These are phyloP conservation scores for Drosophila melanica DNA, from an alignment of 1,140 invertebrate genomes.

Conservation along the genomic window DNA sequence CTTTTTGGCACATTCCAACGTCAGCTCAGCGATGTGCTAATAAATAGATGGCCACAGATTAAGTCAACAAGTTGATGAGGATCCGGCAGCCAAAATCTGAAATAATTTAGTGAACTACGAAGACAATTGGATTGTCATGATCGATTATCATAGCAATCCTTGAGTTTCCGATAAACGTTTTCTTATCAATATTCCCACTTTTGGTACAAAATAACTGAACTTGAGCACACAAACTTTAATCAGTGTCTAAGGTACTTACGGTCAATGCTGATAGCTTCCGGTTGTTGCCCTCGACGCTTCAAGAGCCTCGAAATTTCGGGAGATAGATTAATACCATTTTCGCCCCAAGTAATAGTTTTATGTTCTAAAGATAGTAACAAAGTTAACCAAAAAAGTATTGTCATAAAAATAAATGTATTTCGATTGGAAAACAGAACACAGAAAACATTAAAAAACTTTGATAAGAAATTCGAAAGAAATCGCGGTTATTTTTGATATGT, in stretches of 20 bases:
- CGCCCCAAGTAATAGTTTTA: no score
- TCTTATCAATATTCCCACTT: conserved; percentile 8
- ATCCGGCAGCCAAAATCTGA: neutral
- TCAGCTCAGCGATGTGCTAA: conserved; percentile 28
- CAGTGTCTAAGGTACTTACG: neutral
- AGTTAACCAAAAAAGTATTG: neutral
- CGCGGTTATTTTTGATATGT: no score
- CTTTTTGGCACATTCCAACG: conserved; percentile 51
- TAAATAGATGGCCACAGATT: conserved; percentile 6
- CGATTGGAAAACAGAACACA: no score
- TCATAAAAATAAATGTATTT: neutral
- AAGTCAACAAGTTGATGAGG: conserved; percentile 30
- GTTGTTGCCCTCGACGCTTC: conserved; percentile 1
- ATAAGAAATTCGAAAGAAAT: no score
- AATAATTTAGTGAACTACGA: no score
- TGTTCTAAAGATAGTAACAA: no score
- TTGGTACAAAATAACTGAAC: neutral
- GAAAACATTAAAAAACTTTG: no score
- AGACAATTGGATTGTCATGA: neutral
- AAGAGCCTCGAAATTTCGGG: neutral
- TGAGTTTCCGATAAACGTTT: neutral
- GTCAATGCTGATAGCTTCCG: neutral
- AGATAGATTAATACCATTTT: neutral
- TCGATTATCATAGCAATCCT: neutral
- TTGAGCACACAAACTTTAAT: conserved; percentile 9